Evolutionary conservation across 2,888 invertebrate genomes (phyloP).

Genomic region (Rhopalosiphum nymphaeae): DNA sequence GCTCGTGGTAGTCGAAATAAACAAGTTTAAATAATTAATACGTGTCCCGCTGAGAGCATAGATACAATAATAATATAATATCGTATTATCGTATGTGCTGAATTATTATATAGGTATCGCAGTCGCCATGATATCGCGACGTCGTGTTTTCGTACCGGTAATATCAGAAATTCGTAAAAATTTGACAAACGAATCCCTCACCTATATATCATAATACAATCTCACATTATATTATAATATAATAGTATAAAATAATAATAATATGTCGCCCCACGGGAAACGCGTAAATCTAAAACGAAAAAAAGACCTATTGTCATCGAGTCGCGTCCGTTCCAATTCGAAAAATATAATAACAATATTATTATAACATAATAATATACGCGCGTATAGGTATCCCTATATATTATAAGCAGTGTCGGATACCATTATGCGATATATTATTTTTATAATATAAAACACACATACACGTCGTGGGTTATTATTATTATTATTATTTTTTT

Average conservation of each 20-base stretch:
- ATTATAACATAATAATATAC: background rate
- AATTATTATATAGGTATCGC: background rate
- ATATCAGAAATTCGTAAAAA: background rate
- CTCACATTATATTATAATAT: background rate
- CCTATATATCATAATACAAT: background rate
- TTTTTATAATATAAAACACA: constrained; percentile 11
- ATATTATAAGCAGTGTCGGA: background rate
- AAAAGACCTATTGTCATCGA: constrained; percentile 6
- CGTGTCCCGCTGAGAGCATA: background rate
- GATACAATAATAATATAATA: background rate
- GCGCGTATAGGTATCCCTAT: background rate
- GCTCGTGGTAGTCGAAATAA: background rate
- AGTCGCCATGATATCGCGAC: background rate
- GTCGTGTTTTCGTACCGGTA: background rate
- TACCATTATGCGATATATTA: background rate
- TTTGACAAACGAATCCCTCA: background rate
- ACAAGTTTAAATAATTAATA: constrained; percentile 30
- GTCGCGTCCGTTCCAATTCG: background rate
- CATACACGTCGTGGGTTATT: background rate
- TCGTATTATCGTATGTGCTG: background rate
- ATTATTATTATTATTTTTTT: background rate
- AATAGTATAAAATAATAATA: background rate
- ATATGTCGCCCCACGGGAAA: background rate
- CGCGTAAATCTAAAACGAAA: background rate
- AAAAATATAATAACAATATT: constrained; percentile 8